phyloP scores from a whole-genome alignment of 2,888 invertebrate genomes.

The Drosophila vallismaia region DNA sequence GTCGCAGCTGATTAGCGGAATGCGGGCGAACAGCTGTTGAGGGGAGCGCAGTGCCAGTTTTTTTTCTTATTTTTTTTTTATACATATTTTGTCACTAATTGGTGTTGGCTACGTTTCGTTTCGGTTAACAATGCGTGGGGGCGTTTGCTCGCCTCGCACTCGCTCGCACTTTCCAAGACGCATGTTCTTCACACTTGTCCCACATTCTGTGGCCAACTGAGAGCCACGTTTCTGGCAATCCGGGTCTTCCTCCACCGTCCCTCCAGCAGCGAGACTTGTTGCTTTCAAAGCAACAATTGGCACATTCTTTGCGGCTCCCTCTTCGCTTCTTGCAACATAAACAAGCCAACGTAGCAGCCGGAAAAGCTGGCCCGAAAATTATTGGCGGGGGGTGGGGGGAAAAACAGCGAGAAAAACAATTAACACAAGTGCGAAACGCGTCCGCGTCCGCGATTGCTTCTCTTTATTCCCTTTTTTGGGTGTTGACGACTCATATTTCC shows the following conservation, averaged over 20 bases:
- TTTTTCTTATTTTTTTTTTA: slow-evolving; percentile 50
- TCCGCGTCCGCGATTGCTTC: slow-evolving; percentile 66
- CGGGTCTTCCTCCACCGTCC: not conserved
- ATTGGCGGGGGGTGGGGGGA: slow-evolving; percentile 18
- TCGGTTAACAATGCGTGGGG: slow-evolving; percentile 66
- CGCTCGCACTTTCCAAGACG: slow-evolving; percentile 64
- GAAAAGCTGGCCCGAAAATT: slow-evolving; percentile 52
- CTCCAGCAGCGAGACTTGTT: slow-evolving; percentile 54
- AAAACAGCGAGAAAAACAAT: slow-evolving; percentile 56
- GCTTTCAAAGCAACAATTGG: slow-evolving; percentile 74
- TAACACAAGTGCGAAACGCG: slow-evolving; percentile 62
- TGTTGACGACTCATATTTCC: slow-evolving; percentile 83
- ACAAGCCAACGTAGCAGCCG: slow-evolving; percentile 61
- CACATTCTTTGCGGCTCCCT: slow-evolving; percentile 23
- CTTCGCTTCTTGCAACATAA: slow-evolving; percentile 37
- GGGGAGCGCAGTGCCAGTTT: not conserved
- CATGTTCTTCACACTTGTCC: slow-evolving; percentile 75
- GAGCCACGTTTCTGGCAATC: slow-evolving; percentile 62
- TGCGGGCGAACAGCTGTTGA: slow-evolving; percentile 34
- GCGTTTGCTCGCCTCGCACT: slow-evolving; percentile 41
- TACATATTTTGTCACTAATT: slow-evolving; percentile 75
- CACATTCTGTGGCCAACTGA: slow-evolving; percentile 59
- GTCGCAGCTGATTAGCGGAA: slow-evolving; percentile 17
- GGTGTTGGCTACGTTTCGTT: slow-evolving; percentile 64
- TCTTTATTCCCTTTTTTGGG: slow-evolving; percentile 84